phyloP scores from a whole-genome alignment of 2,113 vertebrate genomes.

The Octodon degus region DNA sequence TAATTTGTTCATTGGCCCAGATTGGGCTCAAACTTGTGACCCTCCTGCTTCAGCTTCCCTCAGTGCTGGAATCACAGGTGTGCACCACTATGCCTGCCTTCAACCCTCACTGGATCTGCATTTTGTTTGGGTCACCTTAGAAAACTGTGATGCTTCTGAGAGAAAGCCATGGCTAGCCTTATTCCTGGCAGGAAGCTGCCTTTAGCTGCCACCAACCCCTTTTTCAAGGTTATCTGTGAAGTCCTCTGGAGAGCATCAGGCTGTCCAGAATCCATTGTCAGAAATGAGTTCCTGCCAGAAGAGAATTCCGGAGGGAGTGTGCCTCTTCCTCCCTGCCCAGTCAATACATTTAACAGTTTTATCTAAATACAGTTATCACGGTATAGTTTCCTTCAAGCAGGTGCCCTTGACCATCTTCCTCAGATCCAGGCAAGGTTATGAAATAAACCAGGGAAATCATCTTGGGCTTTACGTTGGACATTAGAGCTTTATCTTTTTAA shows the following conservation, averaged over 20 bases:
- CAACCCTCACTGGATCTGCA: not conserved
- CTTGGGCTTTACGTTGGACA: slow-evolving; percentile 76
- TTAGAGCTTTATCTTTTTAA: slow-evolving; percentile 80
- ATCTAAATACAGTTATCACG: not conserved
- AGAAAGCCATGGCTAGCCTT: not conserved
- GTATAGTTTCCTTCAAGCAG: not conserved
- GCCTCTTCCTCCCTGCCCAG: not conserved
- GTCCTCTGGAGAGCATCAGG: not conserved
- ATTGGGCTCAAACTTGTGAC: not conserved
- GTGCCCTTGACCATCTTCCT: not conserved
- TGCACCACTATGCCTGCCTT: not conserved
- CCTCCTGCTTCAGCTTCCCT: not conserved
- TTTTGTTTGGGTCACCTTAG: not conserved
- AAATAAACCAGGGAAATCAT: slow-evolving; percentile 82
- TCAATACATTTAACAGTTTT: not conserved
- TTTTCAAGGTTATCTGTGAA: not conserved
- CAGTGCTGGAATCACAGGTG: not conserved
- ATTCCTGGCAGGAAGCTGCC: not conserved
- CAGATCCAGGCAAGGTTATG: slow-evolving; percentile 61
- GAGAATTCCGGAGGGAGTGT: not conserved
- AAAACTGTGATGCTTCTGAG: not conserved
- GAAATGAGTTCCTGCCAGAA: not conserved
- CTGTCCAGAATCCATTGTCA: not conserved
- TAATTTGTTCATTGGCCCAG: not conserved
- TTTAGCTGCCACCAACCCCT: not conserved